Conservation (phyloP, 1,140 invertebrate species). For the Potamilus streckersoni region DNA sequence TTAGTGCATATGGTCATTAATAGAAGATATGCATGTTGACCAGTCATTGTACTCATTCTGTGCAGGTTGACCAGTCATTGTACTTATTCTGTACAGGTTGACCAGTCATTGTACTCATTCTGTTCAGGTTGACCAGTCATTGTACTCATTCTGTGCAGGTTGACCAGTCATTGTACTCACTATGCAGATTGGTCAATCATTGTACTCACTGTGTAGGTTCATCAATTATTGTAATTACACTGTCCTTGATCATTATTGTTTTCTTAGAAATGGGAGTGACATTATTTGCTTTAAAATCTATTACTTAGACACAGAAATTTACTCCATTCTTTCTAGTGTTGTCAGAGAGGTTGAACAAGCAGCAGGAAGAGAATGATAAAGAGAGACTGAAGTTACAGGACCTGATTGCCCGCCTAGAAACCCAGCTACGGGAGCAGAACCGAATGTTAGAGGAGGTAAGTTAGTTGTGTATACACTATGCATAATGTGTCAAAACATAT, state of each 20-base stretch:
- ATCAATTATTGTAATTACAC: no score
- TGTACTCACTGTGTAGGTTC: no score
- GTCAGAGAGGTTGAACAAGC: conserved; percentile 60
- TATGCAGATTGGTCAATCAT: no score
- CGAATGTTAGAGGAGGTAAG: conserved; percentile 59
- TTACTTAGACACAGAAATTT: background rate
- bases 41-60: no score
- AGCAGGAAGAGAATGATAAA: conserved; percentile 63
- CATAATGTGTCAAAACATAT: no score
- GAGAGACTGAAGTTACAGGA: conserved; percentile 62
- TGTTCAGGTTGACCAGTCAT: no score
- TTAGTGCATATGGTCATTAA: background rate
- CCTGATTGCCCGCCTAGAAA: conserved; percentile 61
- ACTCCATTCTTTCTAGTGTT: conserved; percentile 46
- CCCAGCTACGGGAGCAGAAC: conserved; percentile 61
- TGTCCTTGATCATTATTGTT: background rate
- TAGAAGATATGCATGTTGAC: no score
- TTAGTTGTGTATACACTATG: background rate
- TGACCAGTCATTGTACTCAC: no score
- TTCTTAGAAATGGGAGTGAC: background rate
- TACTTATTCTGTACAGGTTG: no score
- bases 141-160: no score
- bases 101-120: no score
- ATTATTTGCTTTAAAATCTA: background rate
- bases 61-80: no score